Evolutionary conservation across 2,797 vertebrate species (phyloP).

Genomic region (Spondyliosoma cantharus): DNA sequence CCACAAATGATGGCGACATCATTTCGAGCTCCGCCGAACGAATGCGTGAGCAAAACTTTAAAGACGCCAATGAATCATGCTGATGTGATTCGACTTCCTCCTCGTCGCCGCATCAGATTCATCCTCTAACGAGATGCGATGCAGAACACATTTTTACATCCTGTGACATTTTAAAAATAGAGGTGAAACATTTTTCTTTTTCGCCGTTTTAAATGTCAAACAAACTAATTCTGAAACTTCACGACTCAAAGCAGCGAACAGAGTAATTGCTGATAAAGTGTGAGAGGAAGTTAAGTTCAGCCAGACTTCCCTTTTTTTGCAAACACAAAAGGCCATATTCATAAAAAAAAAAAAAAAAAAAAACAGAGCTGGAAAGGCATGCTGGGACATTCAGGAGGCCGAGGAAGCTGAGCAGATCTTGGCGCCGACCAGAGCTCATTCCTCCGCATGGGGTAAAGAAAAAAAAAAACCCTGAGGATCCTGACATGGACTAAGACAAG

Average conservation of each 20-base stretch:
- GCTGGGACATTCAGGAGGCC: slow-evolving; percentile 66
- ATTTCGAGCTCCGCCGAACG: neutral
- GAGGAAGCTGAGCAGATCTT: slow-evolving; percentile 49
- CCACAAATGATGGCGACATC: slow-evolving; percentile 6
- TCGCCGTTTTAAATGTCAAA: neutral
- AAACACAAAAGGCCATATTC: slow-evolving; percentile 64
- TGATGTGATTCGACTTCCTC: neutral
- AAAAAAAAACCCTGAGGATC: neutral
- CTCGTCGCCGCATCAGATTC: neutral
- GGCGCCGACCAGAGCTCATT: slow-evolving; percentile 21
- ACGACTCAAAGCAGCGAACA: slow-evolving; percentile 14
- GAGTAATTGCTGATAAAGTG: slow-evolving; percentile 13
- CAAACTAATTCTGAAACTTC: slow-evolving; percentile 17
- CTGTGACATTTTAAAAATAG: slow-evolving; percentile 26
- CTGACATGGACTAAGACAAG: neutral
- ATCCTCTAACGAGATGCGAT: neutral
- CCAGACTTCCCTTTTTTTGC: slow-evolving; percentile 63
- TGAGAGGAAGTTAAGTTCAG: slow-evolving; percentile 58
- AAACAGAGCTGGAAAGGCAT: slow-evolving; percentile 39
- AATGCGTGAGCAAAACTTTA: neutral
- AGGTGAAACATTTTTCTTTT: neutral
- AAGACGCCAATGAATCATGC: neutral
- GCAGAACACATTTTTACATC: neutral
- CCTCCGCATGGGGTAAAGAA: slow-evolving; percentile 38
- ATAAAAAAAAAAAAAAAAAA: slow-evolving; percentile 25